These are phyloP conservation scores for Hydropotes inermis DNA, from an alignment of 2,113 vertebrate genomes.

Conservation along the genomic window DNA sequence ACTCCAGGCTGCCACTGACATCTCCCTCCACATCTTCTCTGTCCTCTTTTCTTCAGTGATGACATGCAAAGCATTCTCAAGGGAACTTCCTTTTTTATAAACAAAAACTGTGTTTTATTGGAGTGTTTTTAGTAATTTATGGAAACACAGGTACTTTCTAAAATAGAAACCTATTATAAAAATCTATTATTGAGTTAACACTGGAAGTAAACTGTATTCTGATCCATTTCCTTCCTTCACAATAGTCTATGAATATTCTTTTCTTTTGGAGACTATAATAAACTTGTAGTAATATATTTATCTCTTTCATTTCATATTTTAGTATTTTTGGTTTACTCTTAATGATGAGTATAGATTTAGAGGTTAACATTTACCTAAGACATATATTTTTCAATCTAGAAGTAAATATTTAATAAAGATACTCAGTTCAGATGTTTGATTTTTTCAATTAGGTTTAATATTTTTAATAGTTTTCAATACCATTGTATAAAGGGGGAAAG, in stretches of 20 bases:
- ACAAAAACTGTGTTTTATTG: neutral
- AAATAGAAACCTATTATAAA: conserved; percentile 34
- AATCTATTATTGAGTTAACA: neutral
- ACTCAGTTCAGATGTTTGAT: neutral
- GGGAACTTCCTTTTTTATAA: neutral
- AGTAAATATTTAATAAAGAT: neutral
- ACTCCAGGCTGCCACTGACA: neutral
- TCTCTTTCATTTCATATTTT: conserved; percentile 16
- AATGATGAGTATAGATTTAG: neutral
- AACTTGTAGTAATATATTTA: neutral
- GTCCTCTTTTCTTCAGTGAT: neutral
- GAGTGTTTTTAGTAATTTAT: neutral
- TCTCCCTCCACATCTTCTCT: neutral
- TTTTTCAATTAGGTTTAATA: neutral
- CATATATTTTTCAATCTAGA: neutral
- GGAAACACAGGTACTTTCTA: neutral
- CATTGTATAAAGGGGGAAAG: neutral
- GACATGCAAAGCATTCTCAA: neutral
- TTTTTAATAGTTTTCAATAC: neutral
- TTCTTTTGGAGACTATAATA: conserved; percentile 12
- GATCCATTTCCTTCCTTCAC: neutral
- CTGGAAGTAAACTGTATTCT: neutral
- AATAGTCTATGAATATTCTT: neutral
- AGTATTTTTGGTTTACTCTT: conserved; percentile 6
- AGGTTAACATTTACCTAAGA: neutral